Evolutionary conservation across 2,113 vertebrate genomes (phyloP).

Genomic region (Polyodon spathula): DNA sequence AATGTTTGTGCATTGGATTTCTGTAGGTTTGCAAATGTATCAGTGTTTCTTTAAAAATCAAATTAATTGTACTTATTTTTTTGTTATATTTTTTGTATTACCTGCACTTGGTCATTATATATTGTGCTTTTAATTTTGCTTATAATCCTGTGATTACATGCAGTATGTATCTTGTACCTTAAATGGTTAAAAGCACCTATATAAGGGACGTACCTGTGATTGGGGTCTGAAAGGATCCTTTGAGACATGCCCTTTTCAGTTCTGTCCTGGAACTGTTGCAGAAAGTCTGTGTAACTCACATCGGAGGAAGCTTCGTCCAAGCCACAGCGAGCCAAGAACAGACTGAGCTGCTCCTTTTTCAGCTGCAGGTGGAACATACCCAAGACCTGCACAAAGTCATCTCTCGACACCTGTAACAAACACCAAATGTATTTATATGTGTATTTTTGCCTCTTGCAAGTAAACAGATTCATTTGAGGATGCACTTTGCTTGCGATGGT

Average conservation of each 20-base stretch:
- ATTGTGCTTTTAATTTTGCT: too few relatives aligned
- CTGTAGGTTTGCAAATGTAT: too few relatives aligned
- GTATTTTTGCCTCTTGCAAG: background rate
- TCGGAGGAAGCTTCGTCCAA: slow-evolving; percentile 13
- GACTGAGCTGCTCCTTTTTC: slow-evolving; percentile 15
- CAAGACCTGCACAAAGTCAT: slow-evolving; percentile 21
- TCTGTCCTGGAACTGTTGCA: slow-evolving; percentile 17
- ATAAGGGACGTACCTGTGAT: slow-evolving; percentile 5
- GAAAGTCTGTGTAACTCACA: slow-evolving; percentile 20
- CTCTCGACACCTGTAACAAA: slow-evolving; percentile 14
- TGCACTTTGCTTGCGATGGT: too few relatives aligned
- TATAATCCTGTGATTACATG: too few relatives aligned
- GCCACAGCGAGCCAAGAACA: slow-evolving; percentile 21
- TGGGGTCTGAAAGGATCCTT: slow-evolving; percentile 8
- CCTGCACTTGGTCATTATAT: too few relatives aligned
- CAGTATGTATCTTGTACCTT: too few relatives aligned
- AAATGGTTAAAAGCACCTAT: too few relatives aligned
- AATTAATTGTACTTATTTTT: too few relatives aligned
- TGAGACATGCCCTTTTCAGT: slow-evolving; percentile 1
- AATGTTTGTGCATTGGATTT: too few relatives aligned
- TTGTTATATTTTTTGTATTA: too few relatives aligned
- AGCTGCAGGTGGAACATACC: slow-evolving; percentile 17
- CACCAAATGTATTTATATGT: background rate
- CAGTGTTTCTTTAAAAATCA: too few relatives aligned
- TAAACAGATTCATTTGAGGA: too few relatives aligned